Percentiles rank a stretch among this genome's conserved stretches.
These are phyloP conservation scores for Ophion ellenae DNA, from an alignment of 2,888 invertebrate genomes.

Conservation along the genomic window DNA sequence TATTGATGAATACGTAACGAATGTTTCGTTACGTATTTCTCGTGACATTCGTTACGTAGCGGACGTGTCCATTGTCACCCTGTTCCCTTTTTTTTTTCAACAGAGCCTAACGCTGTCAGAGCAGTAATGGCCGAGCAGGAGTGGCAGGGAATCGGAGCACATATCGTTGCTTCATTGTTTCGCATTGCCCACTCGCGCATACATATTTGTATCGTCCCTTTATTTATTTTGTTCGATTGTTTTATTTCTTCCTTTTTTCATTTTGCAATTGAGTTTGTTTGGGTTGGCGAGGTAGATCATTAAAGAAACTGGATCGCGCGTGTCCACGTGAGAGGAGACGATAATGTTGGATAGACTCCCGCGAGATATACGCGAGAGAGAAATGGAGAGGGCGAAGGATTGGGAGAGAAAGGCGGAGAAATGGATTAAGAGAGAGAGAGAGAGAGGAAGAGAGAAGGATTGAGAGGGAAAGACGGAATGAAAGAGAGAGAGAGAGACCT, in stretches of 20 bases:
- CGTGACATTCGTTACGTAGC: not conserved
- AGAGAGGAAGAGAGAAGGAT: no score
- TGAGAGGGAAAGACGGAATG: no score
- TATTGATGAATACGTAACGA: no score
- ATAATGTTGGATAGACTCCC: constrained; percentile 41
- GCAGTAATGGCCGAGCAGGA: constrained; percentile 51
- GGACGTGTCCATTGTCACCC: constrained; percentile 53
- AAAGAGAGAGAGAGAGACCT: constrained; percentile 14
- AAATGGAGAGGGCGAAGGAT: constrained; percentile 6
- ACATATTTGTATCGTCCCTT: not conserved
- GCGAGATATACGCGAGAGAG: constrained; percentile 47
- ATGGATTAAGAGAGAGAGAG: no score
- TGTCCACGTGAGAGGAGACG: constrained; percentile 44
- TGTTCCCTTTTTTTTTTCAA: constrained; percentile 14
- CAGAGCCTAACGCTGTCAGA: no score
- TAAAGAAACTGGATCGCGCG: constrained; percentile 64
- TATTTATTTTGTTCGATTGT: not conserved
- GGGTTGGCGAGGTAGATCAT: constrained; percentile 46
- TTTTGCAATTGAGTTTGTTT: constrained; percentile 27
- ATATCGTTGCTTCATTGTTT: constrained; percentile 62
- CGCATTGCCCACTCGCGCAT: constrained; percentile 11
- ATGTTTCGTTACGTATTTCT: no score
- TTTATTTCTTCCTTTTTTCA: not conserved
- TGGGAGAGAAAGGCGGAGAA: no score
- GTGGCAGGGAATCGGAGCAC: constrained; percentile 57